Conservation (phyloP, 1,140 invertebrate species). For the Bombus ignitus region DNA sequence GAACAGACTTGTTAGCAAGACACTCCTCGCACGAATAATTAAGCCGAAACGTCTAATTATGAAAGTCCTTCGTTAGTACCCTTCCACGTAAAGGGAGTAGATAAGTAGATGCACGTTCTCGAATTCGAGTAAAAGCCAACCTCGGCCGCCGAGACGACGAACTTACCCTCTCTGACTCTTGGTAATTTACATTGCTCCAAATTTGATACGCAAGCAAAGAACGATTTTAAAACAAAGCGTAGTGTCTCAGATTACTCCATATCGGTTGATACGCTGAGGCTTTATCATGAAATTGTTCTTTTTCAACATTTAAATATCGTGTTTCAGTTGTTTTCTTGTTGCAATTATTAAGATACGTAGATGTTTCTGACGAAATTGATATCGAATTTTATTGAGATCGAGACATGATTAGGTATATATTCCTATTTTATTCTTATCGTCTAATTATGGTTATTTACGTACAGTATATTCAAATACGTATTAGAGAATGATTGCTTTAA, state of each 20-base stretch:
- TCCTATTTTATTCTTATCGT: not conserved
- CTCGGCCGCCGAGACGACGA: not conserved
- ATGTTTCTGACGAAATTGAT: too few species aligned
- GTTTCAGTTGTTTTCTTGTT: too few species aligned
- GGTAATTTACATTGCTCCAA: not conserved
- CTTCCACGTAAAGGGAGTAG: conserved; percentile 45
- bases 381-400: too few species aligned
- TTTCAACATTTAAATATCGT: not conserved
- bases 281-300: not conserved
- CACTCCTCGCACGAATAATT: conserved; percentile 62
- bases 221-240: not conserved
- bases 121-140: conserved; percentile 33
- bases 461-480: too few species aligned
- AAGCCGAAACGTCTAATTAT: conserved; percentile 69
- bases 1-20: conserved; percentile 62
- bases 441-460: not conserved
- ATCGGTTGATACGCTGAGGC: too few species aligned
- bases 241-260: too few species aligned
- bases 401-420: not conserved
- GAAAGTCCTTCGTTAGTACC: conserved; percentile 63
- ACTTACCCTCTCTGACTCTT: not conserved
- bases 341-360: too few species aligned
- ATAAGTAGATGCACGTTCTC: conserved; percentile 45
- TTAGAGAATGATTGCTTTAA: not conserved
- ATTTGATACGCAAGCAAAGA: not conserved